Evolutionary conservation across 64 coral and sea anemone genomes (phyloP), one percentile per base, ranked within the genome.

Genomic region (Dendronephthya gigantea): DNA sequence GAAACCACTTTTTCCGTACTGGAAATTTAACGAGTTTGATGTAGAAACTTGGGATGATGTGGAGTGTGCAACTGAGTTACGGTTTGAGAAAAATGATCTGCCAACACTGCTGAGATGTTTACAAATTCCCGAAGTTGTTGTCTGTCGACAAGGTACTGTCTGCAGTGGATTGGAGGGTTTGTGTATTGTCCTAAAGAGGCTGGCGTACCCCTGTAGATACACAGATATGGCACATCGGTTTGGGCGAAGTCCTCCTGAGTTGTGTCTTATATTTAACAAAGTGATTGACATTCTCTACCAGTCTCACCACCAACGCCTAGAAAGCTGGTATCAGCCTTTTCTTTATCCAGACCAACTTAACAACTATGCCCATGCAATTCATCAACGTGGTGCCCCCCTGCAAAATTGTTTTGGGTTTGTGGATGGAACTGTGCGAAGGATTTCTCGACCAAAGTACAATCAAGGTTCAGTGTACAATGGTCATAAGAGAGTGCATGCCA

Each of bases 351-450:
- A 66, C 56, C 23, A 8, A 0, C 9, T 87, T 1, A 23, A 83
- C 0, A 47, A 16, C 7, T 91, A 87, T 83, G 84, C 90, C 48
- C 34, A 81, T 58, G 37, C 10, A 38, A 55, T 91, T 17, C 39
- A 72, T 12, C 6, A 33, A n/a, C 39, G 40, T 23, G 88, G 88
- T 11, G 51, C 82, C 37, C 88, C 82, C 35, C 51, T 89, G 1
- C 31, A 38, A 25, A 88, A 88, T n/a, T 88, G 86, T 82, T 88
- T 88, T 55, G 86, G 86, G 10, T 88, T 88, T n/a, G n/a, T n/a
- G n/a, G n/a, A n/a, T n/a, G n/a, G n/a, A n/a, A n/a, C n/a, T n/a
- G n/a, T n/a, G n/a, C n/a, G n/a, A n/a, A n/a, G n/a, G n/a, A 81
- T 82, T 22, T 15, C 85, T 8, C 9, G 74, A 47, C 87, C 87